Percentiles rank a stretch among this genome's conserved stretches.
Evolutionary conservation across 2,113 vertebrate genomes (phyloP).

Genomic region (Podocnemis expansa): DNA sequence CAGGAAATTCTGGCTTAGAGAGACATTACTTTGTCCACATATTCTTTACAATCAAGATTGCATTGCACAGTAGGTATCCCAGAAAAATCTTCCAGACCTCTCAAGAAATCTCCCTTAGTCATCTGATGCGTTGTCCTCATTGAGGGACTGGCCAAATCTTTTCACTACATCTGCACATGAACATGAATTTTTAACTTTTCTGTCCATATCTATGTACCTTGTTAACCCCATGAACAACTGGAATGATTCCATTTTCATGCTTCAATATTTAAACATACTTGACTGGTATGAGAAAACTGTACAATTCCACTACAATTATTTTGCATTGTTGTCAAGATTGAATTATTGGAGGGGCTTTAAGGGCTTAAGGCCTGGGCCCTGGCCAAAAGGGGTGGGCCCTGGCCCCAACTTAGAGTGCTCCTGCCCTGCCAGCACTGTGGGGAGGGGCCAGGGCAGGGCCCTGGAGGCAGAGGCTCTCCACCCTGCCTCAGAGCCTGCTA

Average conservation of each 20-base stretch:
- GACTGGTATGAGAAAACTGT: not conserved
- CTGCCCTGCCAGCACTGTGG: no score
- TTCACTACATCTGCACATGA: not conserved
- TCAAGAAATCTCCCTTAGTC: fast-evolving
- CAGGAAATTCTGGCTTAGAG: not conserved
- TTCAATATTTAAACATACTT: not conserved
- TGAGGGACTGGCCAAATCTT: not conserved
- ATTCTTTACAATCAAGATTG: not conserved
- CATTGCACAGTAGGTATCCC: no score
- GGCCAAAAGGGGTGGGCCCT: no score
- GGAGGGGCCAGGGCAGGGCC: no score
- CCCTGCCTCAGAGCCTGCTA: no score
- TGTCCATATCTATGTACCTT: fast-evolving
- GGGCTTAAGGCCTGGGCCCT: no score
- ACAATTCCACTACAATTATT: not conserved
- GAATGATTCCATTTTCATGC: not conserved
- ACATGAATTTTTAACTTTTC: not conserved
- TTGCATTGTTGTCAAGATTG: no score
- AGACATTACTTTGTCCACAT: fast-evolving
- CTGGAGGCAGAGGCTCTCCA: no score
- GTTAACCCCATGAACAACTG: not conserved
- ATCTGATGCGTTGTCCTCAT: not conserved
- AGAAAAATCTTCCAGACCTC: not conserved
- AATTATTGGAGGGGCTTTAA: no score
- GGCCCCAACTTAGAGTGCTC: no score